These are phyloP conservation scores for Luffia ferchaultella DNA, from an alignment of 2,888 invertebrate species.

Conservation along the genomic window DNA sequence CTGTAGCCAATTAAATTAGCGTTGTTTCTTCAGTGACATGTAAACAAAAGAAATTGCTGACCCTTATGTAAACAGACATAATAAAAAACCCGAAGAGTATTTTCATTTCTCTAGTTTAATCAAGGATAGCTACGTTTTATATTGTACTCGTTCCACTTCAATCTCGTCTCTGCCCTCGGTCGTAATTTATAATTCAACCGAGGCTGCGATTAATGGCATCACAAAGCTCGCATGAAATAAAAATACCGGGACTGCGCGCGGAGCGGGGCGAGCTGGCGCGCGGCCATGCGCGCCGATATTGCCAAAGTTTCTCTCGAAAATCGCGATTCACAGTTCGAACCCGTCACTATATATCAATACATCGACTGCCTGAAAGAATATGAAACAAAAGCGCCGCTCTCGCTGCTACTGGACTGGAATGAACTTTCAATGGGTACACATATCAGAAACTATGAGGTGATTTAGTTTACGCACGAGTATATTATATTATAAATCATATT, in stretches of 20 bases:
- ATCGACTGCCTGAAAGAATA: not conserved
- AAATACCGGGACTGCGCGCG: conserved; percentile 35
- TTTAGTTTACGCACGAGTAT: too few species aligned
- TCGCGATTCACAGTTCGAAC: conserved; percentile 10
- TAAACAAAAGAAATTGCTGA: too few species aligned
- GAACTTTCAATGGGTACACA: not conserved
- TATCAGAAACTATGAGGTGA: too few species aligned
- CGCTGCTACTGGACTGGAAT: not conserved
- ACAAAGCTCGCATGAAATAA: conserved; percentile 41
- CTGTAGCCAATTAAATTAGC: too few species aligned
- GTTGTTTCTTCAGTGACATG: too few species aligned
- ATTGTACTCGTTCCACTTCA: not conserved
- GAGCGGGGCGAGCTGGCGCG: conserved; percentile 37
- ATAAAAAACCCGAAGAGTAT: not conserved
- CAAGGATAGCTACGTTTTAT: not conserved
- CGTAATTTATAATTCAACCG: conserved; percentile 18
- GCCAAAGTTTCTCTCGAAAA: conserved; percentile 29
- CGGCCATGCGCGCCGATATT: conserved; percentile 35
- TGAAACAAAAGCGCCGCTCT: not conserved
- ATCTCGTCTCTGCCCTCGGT: not conserved
- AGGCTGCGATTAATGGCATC: conserved; percentile 33
- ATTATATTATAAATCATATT: too few species aligned
- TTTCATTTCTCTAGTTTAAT: not conserved
- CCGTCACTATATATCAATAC: conserved; percentile 1
- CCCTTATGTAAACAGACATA: not conserved